Base-by-base conservation (phyloP, 1,140 invertebrate genomes). In the Diorhabda elongata region DNA sequence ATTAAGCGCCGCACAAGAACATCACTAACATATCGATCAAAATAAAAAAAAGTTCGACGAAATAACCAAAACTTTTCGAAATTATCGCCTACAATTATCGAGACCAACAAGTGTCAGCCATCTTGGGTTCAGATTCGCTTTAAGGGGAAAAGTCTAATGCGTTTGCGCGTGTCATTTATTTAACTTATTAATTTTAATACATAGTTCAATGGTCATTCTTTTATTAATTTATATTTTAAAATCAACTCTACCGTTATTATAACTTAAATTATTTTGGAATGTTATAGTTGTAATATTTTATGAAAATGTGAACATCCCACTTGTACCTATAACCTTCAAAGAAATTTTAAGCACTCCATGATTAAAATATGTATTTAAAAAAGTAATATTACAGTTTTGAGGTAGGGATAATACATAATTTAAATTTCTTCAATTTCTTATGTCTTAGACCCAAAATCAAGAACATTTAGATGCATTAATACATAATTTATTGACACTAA, bases 81-180 rank as follows among this genome's bases (percentile, higher is more conserved):
- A 44, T 45, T 68, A 59, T 70, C 64, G 66, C 52, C 71, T 69
- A 74, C 44, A 68, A 71, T 67, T 63, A 56, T 11, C 42, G 62
- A 70, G 66, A 76, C 77, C 77, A 78, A 78, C 77, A 78, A 78
- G 76, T 77, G 77, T 77, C 76, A 77, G 77, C 77, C 76, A 78
- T 78, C 69, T 78, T 78, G 69, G 63, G 60, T 52, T 52, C 47
- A 52, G 47, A 52, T n/a, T 52, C 47, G 2, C 47, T 52, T 52
- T 52, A 52, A 26, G 47, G 47, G 47, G 47, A 52, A 52, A 52
- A 52, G 47, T 52, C 47, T 52, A 52, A 6, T 52, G 47, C 47
- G 47, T 6, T 52, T 52, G 47, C 47, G 47, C 47, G 47, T 8
- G n/a, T n/a, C n/a, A 52, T 52, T 52, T 8, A 52, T 8, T 52